Evolutionary conservation across 1,140 invertebrate genomes (phyloP), one percentile per base, ranked within the genome.

Genomic region (Zaprionus capensis): DNA sequence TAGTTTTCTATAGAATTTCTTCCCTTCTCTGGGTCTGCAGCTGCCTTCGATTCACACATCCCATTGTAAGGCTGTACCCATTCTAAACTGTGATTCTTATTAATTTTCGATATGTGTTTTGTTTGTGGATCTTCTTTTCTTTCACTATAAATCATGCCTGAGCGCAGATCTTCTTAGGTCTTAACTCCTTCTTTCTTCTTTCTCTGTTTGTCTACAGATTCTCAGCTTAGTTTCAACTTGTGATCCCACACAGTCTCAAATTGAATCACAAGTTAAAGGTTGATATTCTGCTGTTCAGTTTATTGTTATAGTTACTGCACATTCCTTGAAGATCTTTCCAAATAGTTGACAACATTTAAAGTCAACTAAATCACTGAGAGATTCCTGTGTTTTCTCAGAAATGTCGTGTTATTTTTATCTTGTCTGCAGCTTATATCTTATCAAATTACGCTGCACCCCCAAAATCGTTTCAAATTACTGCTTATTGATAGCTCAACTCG

Each of bases 401-500:
- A 65, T 64, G 59, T 41, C 24, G 34, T 34, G 41, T n/a, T n/a
- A 26, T 44, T 24, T 56, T 65, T 65, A 55, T 34, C 59, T 62
- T 20, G 28, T 17, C n/a, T 14, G 31, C 38, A 26, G 36, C 44
- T 38, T 41, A 58, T 28, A 38, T 41, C 41, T 75, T 71, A 65
- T 76, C 56, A n/a, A 38, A 46, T 76, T 76, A 76, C 73, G n/a
- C 31, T 49, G 59, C 73, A 41, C 44, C 62, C 62, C 61, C 56
- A 36, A 46, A 51, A 41, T 20, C 55, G 55, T 64, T 55, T 76
- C 69, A 76, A 53, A 80, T 87, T 88, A 68, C 71, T 58, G 49
- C 44, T 41, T 71, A 80, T 87, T 87, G 82, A 86, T 87, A 78
- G 65, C 41, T 26, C 67, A 67, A 58, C 66, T 71, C 46, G 31